Evolutionary conservation across 2,113 vertebrate species (phyloP).

Genomic region (Poecile atricapillus): DNA sequence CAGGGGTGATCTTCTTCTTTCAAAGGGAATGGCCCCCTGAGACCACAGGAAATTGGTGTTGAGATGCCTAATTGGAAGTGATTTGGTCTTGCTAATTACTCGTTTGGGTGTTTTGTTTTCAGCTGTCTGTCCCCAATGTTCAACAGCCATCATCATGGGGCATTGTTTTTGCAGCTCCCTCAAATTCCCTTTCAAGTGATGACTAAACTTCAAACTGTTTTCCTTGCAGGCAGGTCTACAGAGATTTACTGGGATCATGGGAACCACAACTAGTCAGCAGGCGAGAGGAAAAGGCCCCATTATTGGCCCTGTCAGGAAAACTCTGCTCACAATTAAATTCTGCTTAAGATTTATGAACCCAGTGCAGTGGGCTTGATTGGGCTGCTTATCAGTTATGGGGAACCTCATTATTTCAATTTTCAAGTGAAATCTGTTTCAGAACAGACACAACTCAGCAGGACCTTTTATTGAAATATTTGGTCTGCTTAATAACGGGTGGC

Average conservation of each 20-base stretch:
- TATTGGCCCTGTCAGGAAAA: neutral
- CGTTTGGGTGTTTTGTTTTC: neutral
- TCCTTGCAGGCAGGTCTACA: conserved; percentile 1
- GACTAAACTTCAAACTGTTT: neutral
- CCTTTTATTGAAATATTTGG: conserved; percentile 50
- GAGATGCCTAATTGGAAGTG: neutral
- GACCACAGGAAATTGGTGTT: neutral
- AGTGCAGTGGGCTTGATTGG: neutral
- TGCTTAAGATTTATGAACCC: neutral
- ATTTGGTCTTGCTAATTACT: conserved; percentile 3
- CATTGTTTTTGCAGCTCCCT: neutral
- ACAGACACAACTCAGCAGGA: conserved; percentile 34
- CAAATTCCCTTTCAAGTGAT: neutral
- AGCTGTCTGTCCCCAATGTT: neutral
- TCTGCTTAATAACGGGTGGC: conserved; percentile 64
- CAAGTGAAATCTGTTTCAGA: conserved; percentile 32
- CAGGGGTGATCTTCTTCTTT: neutral
- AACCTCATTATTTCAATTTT: conserved; percentile 65
- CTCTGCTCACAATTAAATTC: neutral
- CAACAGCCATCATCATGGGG: accelerated
- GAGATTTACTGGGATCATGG: neutral
- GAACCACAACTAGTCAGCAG: conserved; percentile 3
- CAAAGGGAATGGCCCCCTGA: neutral
- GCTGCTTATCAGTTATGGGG: conserved; percentile 19
- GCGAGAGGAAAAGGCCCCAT: neutral